Percentiles rank a stretch among this genome's conserved stretches.
Evolutionary conservation across 2,797 vertebrate species (phyloP).

Genomic region (Oreochromis mossambicus): DNA sequence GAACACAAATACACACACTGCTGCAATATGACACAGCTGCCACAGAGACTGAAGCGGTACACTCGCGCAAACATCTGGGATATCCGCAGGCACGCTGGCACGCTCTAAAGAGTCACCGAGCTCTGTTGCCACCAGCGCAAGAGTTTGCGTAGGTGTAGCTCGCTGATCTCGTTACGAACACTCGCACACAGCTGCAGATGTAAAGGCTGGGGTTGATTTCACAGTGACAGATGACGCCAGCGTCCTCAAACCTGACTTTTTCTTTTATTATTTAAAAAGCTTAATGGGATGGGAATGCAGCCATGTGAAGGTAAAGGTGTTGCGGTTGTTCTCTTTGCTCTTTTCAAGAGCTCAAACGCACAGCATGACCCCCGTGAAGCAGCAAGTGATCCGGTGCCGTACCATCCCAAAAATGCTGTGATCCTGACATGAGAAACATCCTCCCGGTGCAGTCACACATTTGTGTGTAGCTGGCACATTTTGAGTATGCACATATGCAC

Average conservation of each 20-base stretch:
- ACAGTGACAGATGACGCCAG: constrained; percentile 7
- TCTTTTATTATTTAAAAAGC: background rate
- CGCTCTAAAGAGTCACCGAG: background rate
- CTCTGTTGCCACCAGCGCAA: background rate
- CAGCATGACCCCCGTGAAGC: background rate
- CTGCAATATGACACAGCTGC: background rate
- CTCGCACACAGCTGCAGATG: constrained; percentile 4
- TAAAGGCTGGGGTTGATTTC: constrained; percentile 23
- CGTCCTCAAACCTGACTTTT: constrained; percentile 13
- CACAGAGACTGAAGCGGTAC: background rate
- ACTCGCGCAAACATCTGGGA: background rate
- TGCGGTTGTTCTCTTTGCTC: background rate
- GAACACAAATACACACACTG: background rate
- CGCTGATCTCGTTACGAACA: constrained; percentile 40
- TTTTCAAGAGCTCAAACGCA: background rate
- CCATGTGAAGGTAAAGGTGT: constrained; percentile 4
- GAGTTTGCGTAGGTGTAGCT: constrained; percentile 33
- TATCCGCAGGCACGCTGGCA: constrained; percentile 1
- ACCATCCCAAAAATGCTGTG: background rate
- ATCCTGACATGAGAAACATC: background rate
- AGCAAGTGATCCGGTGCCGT: background rate
- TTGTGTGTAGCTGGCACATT: background rate
- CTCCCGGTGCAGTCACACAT: background rate
- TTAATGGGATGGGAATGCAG: constrained; percentile 52
- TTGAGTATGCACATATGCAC: background rate